Base-by-base conservation (phyloP, 2,888 invertebrate genomes). In the Perizoma flavofasciatum region DNA sequence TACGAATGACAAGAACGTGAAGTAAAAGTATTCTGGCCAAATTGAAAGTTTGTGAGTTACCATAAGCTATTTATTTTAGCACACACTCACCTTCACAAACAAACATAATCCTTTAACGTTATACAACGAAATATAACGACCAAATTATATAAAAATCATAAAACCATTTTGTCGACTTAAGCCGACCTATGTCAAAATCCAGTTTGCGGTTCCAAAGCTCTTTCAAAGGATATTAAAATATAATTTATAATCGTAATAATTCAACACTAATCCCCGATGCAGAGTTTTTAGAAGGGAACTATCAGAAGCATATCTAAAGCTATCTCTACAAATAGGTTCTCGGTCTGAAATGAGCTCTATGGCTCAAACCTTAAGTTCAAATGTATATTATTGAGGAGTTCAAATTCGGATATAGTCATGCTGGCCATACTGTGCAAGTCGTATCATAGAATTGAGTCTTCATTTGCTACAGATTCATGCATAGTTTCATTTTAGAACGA, bases 171-270 rank as follows among this genome's bases (percentile, higher is more conserved):
- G 72, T 73, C 63, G 62, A 66, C 59, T 61, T 71, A 78, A 78
- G 73, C 76, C 73, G 50, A 64, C 75, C 71, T 73, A 77, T 81
- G 75, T 79, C 67, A 72, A 43, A 71, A 72, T 73, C 71, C 69
- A 68, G 75, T 76, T 76, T 66, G 69, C 70, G 72, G 73, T 69
- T 70, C 61, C 37, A 69, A 69, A 73, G 68, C 73, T 53, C 70
- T 66, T 69, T 68, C 65, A 69, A 72, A 74, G 71, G 72, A 70
- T 74, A 74, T 74, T 73, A 74, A 72, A 75, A 77, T 72, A 70
- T 69, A 76, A 80, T 80, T 82, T 81, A 78, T 80, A 72, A 70
- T 67, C 66, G 70, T 70, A 74, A 79, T 81, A 79, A 77, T 77
- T 83, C 75, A 77, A 74, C 68, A 64, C 52, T 79, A 79, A 80